phyloP scores from a whole-genome alignment of 1,140 invertebrate genomes.

The Neodiprion virginianus region DNA sequence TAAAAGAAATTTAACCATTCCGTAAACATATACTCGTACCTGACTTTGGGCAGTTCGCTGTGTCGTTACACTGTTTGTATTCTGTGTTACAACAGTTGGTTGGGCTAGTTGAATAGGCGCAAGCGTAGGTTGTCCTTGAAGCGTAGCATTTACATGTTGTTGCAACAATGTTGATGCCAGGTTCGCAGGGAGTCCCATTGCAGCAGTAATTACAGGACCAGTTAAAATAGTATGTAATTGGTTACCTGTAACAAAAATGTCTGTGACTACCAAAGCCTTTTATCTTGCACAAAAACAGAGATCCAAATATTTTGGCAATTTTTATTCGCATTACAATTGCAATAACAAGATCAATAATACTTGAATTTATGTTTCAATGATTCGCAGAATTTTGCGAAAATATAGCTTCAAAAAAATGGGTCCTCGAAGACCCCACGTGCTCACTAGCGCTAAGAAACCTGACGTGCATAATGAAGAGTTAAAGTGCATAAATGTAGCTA shows the following conservation, averaged over 20 bases:
- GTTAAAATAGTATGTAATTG: constrained; percentile 74
- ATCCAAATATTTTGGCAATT: not conserved
- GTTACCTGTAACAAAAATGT: constrained; percentile 57
- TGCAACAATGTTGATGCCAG: constrained; percentile 81
- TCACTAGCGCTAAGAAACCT: too few relatives aligned
- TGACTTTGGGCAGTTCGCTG: constrained; percentile 47
- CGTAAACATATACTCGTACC: constrained; percentile 21
- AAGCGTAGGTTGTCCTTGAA: constrained; percentile 64
- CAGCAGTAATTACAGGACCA: constrained; percentile 84
- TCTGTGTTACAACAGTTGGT: constrained; percentile 46
- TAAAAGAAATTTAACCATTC: too few relatives aligned
- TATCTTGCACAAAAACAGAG: not conserved
- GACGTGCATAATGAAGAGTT: too few relatives aligned
- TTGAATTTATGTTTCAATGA: constrained; percentile 1
- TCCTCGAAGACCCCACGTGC: too few relatives aligned
- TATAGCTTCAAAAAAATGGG: too few relatives aligned
- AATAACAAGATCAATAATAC: constrained; percentile 17
- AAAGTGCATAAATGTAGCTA: too few relatives aligned
- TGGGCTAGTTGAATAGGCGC: constrained; percentile 54
- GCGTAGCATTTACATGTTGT: constrained; percentile 85
- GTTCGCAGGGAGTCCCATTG: constrained; percentile 80
- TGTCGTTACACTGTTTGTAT: constrained; percentile 40
- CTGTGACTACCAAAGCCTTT: not conserved
- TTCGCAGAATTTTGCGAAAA: too few relatives aligned
- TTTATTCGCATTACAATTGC: constrained; percentile 5